phyloP scores from a whole-genome alignment of 2,113 vertebrate genomes.

The Lamprologus ornatipinnis region DNA sequence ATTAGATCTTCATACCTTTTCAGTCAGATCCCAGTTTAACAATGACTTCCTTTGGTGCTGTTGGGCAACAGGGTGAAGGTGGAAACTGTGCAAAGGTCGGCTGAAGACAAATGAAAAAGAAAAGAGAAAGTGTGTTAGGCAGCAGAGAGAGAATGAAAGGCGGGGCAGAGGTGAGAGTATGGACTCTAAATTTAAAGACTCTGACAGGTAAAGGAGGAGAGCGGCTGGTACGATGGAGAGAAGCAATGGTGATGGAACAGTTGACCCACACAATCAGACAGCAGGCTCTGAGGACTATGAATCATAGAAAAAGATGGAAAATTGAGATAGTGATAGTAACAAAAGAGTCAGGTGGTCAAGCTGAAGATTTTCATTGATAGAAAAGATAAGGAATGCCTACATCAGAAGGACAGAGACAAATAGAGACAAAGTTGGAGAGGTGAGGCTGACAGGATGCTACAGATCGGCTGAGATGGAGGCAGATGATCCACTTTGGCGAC shows the following conservation, averaged over 20 bases:
- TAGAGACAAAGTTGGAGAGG: background rate
- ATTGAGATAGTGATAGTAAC: background rate
- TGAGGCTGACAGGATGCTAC: background rate
- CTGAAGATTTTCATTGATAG: background rate
- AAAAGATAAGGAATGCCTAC: background rate
- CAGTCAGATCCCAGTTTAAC: background rate
- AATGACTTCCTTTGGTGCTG: background rate
- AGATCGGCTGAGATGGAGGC: background rate
- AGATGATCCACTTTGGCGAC: background rate
- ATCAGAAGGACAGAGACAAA: background rate
- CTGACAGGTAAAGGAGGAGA: background rate
- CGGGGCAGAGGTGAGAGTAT: background rate
- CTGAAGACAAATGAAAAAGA: background rate
- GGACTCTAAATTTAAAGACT: background rate
- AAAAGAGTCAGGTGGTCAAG: background rate
- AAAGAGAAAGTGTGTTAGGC: rapidly evolving
- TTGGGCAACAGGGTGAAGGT: background rate
- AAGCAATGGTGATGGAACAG: background rate
- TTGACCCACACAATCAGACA: background rate
- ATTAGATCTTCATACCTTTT: background rate
- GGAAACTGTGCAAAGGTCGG: background rate
- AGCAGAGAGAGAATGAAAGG: background rate
- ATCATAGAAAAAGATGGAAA: background rate
- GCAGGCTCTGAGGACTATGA: background rate
- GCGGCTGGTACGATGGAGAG: background rate